Conservation (phyloP, 2,113 vertebrate genomes). For the Takifugu flavidus region DNA sequence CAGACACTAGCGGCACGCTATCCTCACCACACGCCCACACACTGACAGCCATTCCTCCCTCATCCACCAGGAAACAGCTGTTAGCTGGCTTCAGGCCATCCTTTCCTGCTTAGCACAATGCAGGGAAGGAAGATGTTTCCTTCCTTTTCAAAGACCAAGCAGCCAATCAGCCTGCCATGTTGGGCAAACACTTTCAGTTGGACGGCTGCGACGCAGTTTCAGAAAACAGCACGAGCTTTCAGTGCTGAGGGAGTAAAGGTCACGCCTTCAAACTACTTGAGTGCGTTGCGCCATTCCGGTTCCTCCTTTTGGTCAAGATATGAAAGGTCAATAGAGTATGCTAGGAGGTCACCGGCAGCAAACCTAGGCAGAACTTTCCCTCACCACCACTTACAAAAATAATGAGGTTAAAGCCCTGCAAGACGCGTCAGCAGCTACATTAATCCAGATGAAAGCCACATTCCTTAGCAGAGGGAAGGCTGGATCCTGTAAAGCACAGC, state of each 20-base stretch:
- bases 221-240: not conserved
- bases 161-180: constrained; percentile 29
- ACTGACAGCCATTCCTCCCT: constrained; percentile 42
- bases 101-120: constrained; percentile 74
- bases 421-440: constrained; percentile 21
- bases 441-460: constrained; percentile 20
- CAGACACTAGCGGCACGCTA: constrained; percentile 21
- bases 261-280: no score
- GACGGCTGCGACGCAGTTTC: constrained; percentile 8
- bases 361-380: not conserved
- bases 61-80: constrained; percentile 70
- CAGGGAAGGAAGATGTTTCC: constrained; percentile 70
- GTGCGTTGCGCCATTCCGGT: no score
- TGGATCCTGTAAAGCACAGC: constrained; percentile 1
- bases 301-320: no score
- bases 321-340: no score
- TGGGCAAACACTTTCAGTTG: constrained; percentile 31
- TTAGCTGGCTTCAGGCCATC: constrained; percentile 64
- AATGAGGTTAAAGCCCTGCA: constrained; percentile 14
- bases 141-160: constrained; percentile 54
- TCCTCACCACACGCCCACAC: constrained; percentile 35
- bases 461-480: constrained; percentile 14
- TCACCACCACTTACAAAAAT: not conserved
- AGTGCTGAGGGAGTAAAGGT: not conserved
- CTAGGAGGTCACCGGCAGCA: not conserved